phyloP scores from a whole-genome alignment of 2,797 vertebrate species.

The Rousettus madagascariensis region DNA sequence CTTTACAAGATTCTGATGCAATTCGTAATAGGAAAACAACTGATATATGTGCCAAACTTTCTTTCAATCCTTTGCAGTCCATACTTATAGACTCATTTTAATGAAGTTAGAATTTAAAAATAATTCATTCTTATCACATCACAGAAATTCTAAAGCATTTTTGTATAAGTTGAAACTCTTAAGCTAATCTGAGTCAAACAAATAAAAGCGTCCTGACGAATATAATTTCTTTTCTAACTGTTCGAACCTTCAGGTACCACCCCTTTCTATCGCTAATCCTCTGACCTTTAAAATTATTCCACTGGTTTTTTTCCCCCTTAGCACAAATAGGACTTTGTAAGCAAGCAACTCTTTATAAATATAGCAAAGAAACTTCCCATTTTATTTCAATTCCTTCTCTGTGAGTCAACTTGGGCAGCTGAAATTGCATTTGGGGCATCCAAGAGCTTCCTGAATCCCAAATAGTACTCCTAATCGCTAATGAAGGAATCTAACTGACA shows the following conservation, averaged over 20 bases:
- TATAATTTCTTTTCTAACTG: conserved; percentile 9
- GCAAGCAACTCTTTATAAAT: neutral
- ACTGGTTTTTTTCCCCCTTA: neutral
- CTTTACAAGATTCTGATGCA: neutral
- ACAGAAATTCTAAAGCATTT: conserved; percentile 26
- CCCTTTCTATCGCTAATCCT: neutral
- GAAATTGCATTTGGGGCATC: neutral
- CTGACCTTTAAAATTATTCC: conserved; percentile 40
- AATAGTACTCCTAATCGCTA: neutral
- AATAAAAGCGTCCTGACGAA: neutral
- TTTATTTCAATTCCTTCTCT: conserved; percentile 42
- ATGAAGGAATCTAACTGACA: neutral
- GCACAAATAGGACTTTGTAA: neutral
- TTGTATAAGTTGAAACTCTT: conserved; percentile 29
- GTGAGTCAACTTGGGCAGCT: neutral
- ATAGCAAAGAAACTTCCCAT: neutral
- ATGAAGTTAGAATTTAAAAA: neutral
- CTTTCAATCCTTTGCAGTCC: neutral
- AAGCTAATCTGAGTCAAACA: neutral
- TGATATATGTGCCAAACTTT: neutral
- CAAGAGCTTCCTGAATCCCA: conserved; percentile 30
- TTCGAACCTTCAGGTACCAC: neutral
- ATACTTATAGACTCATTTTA: neutral
- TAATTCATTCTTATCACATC: neutral
- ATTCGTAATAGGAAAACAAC: neutral